These are phyloP conservation scores for Asobara japonica DNA, from an alignment of 1,140 invertebrate species.

Conservation along the genomic window DNA sequence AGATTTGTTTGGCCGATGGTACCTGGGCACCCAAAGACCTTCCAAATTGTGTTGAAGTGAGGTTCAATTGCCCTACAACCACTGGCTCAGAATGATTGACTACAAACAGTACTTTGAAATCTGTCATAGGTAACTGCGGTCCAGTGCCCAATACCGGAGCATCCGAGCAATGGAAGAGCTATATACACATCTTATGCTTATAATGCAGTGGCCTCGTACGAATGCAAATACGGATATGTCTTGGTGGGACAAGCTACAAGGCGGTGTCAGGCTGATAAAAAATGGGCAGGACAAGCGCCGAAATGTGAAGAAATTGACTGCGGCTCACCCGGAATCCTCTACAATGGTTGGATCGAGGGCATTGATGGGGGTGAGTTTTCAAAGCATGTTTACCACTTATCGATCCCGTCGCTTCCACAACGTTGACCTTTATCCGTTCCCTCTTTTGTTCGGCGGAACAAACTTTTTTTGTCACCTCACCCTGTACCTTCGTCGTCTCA, in stretches of 20 bases:
- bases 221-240: slow-evolving; percentile 91
- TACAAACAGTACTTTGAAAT: background rate
- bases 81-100: background rate
- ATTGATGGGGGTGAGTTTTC: slow-evolving; percentile 72
- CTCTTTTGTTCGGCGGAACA: slow-evolving; percentile 3
- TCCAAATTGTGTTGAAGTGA: slow-evolving; percentile 86
- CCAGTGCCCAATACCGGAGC: slow-evolving; percentile 86
- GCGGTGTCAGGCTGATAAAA: slow-evolving; percentile 88
- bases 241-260: slow-evolving; percentile 88
- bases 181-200: slow-evolving; percentile 93
- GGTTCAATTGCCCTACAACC: slow-evolving; percentile 36
- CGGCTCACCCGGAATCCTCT: slow-evolving; percentile 86
- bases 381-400: slow-evolving; percentile 14
- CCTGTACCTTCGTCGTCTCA: background rate
- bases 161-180: slow-evolving; percentile 89
- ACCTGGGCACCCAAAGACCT: slow-evolving; percentile 89
- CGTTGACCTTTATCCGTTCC: slow-evolving; percentile 15
- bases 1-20: slow-evolving; percentile 87
- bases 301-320: slow-evolving; percentile 96
- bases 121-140: slow-evolving; percentile 79
- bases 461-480: background rate
- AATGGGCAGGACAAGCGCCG: slow-evolving; percentile 89
- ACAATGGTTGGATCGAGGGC: slow-evolving; percentile 96
- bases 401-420: slow-evolving; percentile 25
- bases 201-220: slow-evolving; percentile 92